Evolutionary conservation across 1,140 invertebrate species (phyloP).

Genomic region (Bombus turneri): DNA sequence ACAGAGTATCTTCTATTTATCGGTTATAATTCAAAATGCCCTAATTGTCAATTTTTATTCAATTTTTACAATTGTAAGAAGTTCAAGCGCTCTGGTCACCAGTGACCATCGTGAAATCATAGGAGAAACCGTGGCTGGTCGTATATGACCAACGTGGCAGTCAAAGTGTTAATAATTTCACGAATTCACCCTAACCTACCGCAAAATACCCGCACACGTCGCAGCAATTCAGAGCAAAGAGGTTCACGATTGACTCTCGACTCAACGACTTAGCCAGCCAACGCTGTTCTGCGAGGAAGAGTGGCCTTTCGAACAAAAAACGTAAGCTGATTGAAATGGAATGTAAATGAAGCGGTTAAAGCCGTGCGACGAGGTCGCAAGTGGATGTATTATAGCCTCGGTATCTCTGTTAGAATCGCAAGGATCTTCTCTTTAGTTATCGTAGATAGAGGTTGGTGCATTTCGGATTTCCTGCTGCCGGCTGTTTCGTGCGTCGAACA

Average conservation of each 20-base stretch:
- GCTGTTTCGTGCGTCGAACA: neutral
- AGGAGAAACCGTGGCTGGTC: too few species aligned
- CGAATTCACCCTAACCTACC: neutral
- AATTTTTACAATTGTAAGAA: too few species aligned
- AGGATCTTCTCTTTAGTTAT: slow-evolving; percentile 51
- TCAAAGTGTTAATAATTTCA: neutral
- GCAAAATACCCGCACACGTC: neutral
- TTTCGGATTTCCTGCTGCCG: slow-evolving; percentile 60
- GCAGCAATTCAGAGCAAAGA: neutral
- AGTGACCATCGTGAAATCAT: accelerated
- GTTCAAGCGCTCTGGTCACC: too few species aligned
- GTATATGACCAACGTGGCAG: too few species aligned
- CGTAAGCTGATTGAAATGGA: slow-evolving; percentile 6
- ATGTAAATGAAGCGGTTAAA: slow-evolving; percentile 61
- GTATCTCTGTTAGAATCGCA: slow-evolving; percentile 49
- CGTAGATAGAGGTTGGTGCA: slow-evolving; percentile 23
- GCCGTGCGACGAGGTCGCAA: slow-evolving; percentile 10
- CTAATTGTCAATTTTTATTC: too few species aligned
- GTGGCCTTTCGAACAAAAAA: neutral
- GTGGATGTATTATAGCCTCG: too few species aligned
- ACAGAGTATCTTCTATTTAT: too few species aligned
- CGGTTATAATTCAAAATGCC: too few species aligned
- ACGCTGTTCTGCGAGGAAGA: accelerated
- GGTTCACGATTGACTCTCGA: too few species aligned
- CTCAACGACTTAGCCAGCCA: neutral